A percentile compares a stretch with the other conserved stretches of the same genome.
Evolutionary conservation across 2,888 invertebrate species (phyloP).

Genomic region (Torymus tubicola): DNA sequence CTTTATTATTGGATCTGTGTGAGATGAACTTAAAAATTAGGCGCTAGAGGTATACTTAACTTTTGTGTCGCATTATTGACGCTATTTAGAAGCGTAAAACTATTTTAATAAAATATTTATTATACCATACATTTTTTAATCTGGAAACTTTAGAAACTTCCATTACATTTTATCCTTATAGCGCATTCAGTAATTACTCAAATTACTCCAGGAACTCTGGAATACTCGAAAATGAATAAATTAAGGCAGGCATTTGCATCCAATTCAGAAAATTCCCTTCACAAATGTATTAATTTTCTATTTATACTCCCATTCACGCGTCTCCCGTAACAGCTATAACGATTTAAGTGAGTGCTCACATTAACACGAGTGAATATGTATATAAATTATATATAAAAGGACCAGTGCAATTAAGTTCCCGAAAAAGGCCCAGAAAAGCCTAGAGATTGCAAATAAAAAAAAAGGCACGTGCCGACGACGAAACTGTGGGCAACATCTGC

Average conservation of each 20-base stretch:
- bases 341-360: conserved; percentile 40
- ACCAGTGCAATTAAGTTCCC: conserved; percentile 51
- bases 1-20: background rate
- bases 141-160: too few species aligned
- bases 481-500: conserved; percentile 23
- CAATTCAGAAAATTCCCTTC: conserved; percentile 1
- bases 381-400: background rate
- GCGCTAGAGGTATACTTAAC: background rate
- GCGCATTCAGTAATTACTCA: too few species aligned
- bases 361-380: background rate
- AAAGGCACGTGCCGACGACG: background rate
- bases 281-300: conserved; percentile 48
- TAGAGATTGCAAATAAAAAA: background rate
- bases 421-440: background rate
- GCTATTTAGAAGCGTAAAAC: too few species aligned
- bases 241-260: conserved; percentile 2
- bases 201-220: too few species aligned
- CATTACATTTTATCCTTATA: too few species aligned
- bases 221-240: too few species aligned
- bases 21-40: conserved; percentile 4
- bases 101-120: too few species aligned
- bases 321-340: conserved; percentile 7
- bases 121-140: too few species aligned
- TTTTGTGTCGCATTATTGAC: too few species aligned
- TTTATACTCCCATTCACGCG: conserved; percentile 9